Conservation (phyloP, 2,888 invertebrate species). For the Cataglyphis livida region DNA sequence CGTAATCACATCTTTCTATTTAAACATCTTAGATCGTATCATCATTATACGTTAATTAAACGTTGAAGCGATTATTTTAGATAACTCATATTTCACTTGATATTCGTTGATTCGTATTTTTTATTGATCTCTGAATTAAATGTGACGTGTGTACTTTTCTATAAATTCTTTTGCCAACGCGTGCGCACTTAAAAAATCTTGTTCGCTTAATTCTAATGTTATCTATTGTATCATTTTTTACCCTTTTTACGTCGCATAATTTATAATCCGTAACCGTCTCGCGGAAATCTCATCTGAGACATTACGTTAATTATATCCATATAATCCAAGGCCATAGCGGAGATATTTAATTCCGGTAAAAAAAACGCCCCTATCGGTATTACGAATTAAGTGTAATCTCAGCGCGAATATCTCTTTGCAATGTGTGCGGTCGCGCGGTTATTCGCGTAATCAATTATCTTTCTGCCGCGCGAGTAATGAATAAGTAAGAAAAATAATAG, state of each 20-base stretch:
- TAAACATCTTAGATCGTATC: constrained; percentile 5
- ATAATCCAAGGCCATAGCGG: constrained; percentile 46
- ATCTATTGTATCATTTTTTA: neutral
- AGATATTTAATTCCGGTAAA: constrained; percentile 57
- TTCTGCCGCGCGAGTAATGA: neutral
- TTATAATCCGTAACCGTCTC: constrained; percentile 32
- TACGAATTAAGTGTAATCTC: constrained; percentile 44
- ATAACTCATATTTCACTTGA: neutral
- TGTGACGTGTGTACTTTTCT: neutral
- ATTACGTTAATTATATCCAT: constrained; percentile 62
- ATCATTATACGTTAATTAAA: constrained; percentile 5
- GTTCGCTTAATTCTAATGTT: neutral
- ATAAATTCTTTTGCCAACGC: constrained; percentile 1
- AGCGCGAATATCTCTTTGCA: constrained; percentile 3
- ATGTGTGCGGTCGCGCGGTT: constrained; percentile 43
- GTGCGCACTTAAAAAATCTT: neutral
- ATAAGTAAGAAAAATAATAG: constrained; percentile 43
- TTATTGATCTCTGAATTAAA: neutral
- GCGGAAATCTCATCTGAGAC: constrained; percentile 57
- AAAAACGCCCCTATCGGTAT: constrained; percentile 30
- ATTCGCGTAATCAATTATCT: constrained; percentile 46
- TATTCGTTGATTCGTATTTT: neutral
- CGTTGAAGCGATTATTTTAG: neutral
- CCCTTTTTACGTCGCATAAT: constrained; percentile 43
- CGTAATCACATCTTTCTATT: constrained; percentile 26